These are phyloP conservation scores for Drosophila neocordata DNA, from an alignment of 1,140 invertebrate genomes.

Conservation along the genomic window DNA sequence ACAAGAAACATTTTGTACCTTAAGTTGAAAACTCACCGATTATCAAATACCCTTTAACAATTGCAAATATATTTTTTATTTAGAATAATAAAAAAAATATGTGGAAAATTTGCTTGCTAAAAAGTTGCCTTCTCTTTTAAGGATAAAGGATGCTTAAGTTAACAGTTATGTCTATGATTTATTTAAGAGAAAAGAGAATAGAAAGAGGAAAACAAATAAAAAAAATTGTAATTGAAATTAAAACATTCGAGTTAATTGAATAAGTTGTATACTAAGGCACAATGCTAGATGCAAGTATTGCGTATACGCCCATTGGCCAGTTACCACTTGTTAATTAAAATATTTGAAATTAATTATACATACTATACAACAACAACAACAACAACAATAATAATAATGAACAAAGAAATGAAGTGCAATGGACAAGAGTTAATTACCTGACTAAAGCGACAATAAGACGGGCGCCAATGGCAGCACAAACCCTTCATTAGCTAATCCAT, in stretches of 20 bases:
- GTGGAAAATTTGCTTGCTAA: too few species aligned
- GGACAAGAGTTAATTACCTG: constrained; percentile 31
- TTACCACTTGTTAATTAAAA: constrained; percentile 71
- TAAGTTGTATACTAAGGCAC: constrained; percentile 31
- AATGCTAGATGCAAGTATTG: constrained; percentile 39
- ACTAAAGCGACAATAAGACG: constrained; percentile 12
- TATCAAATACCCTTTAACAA: background rate
- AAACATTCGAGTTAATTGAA: constrained; percentile 58
- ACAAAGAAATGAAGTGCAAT: constrained; percentile 8
- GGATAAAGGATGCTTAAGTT: too few species aligned
- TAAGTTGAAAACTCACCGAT: background rate
- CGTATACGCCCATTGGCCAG: constrained; percentile 59
- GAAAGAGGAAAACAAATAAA: too few species aligned
- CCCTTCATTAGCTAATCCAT: constrained; percentile 36
- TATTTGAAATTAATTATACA: constrained; percentile 59
- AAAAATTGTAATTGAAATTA: too few species aligned
- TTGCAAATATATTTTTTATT: too few species aligned
- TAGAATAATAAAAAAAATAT: too few species aligned
- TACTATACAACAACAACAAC: constrained; percentile 24
- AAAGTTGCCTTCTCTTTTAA: too few species aligned
- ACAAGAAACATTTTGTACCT: background rate
- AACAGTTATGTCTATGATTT: too few species aligned
- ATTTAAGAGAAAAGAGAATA: too few species aligned
- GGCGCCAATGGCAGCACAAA: constrained; percentile 25
- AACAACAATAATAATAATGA: too few species aligned